Evolutionary conservation across 2,888 invertebrate species (phyloP).

Genomic region (Graphium colonna): DNA sequence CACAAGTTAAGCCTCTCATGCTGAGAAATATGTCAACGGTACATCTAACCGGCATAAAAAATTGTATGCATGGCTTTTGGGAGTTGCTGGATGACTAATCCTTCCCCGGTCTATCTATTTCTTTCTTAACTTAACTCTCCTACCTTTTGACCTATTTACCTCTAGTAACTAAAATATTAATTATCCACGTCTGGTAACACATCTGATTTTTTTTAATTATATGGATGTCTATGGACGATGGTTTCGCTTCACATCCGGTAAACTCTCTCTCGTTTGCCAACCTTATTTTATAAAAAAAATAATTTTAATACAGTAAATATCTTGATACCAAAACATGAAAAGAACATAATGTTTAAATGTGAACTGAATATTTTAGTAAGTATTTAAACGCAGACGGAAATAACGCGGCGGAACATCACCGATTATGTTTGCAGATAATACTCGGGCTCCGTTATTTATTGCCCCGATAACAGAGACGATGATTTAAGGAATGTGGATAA

Average conservation of each 20-base stretch:
- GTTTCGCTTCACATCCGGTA: no score
- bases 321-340: background rate
- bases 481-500: slow-evolving; percentile 72
- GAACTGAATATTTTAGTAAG: slow-evolving; percentile 53
- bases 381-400: slow-evolving; percentile 65
- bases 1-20: no score
- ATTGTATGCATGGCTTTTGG: no score
- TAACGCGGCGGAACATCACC: slow-evolving; percentile 62
- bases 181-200: no score
- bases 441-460: slow-evolving; percentile 61
- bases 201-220: no score
- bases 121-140: no score
- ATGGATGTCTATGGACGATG: no score
- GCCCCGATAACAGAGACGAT: slow-evolving; percentile 63
- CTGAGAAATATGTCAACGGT: no score
- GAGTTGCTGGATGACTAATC: no score
- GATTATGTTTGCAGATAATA: slow-evolving; percentile 68
- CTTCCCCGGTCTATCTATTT: no score
- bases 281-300: slow-evolving; percentile 5
- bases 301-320: background rate
- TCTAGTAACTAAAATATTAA: background rate
- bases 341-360: background rate
- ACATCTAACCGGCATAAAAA: no score
- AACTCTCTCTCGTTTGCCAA: background rate
- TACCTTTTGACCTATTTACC: no score